Evolutionary conservation across 2,797 vertebrate species (phyloP), one percentile per base, ranked within the genome.

Genomic region (Cheirogaleus major): DNA sequence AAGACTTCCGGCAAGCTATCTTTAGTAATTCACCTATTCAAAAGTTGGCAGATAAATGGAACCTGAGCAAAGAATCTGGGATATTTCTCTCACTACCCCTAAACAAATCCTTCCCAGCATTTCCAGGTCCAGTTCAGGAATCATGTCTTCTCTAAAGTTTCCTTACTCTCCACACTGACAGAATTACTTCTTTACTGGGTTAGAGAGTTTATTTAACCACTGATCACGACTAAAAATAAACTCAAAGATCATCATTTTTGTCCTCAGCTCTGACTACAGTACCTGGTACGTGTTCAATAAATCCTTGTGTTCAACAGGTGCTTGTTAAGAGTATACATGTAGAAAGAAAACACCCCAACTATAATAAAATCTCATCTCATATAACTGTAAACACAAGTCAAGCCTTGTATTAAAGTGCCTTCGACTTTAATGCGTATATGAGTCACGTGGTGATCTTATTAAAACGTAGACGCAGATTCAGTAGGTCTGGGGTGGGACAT

Each of bases 1-100:
- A 93, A 79, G 38, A 43, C 48, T 80, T 69, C 73, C 61, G 52
- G 70, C 38, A 69, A 69, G 15, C 38, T 72, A 48, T 23, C 27
- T 88, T 55, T 93, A 89, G 17, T 48, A 95, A 91, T 55, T 89
- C 35, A 86, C 41, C 84, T 95, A 90, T 45, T 95, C 55, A 69
- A 95, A 94, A 88, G 14, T 27, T 73, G n/a, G 81, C 30, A 69
- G 18, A 55, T 43, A 91, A 43, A 73, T 38, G 55, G 32, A 90
- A 80, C 80, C 18, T 79, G 50, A 91, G 41, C 38, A 38, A 95
- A 93, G 25, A 70, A 65, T 14, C 67, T 43, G 18, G 6, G 38
- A 1, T 27, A n/a, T 41, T 80, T 93, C 45, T 48, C 15, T 67
- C 27, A 52, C 25, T 50, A 30, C 1, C 65, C 35, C 50, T 15